Conservation (phyloP, 2,888 invertebrate species). For the Tipula confusa region DNA sequence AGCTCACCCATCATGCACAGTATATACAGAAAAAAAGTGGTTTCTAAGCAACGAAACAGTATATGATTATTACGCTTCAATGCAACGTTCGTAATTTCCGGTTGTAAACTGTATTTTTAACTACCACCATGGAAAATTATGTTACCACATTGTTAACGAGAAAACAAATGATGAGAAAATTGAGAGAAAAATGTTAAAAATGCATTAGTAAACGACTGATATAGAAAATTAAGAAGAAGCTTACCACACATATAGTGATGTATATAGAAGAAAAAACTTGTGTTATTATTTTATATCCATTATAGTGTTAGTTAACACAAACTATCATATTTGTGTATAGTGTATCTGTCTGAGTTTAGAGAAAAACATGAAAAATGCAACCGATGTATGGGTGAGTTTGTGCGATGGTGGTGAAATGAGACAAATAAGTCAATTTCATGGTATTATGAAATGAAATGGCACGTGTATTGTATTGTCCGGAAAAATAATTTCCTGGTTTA, state of each 20-base stretch:
- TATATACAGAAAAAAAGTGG: background rate
- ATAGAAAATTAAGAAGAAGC: background rate
- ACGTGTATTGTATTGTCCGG: slow-evolving; percentile 10
- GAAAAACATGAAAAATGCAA: background rate
- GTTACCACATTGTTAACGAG: background rate
- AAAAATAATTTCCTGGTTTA: slow-evolving; percentile 29
- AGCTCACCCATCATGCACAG: background rate
- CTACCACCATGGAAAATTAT: background rate
- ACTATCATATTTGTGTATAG: background rate
- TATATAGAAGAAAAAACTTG: background rate
- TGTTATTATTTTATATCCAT: background rate
- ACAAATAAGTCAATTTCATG: background rate
- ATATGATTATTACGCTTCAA: background rate
- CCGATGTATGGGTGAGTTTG: background rate
- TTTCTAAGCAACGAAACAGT: background rate
- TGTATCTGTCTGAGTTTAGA: background rate
- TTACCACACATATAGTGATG: background rate
- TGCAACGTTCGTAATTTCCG: background rate
- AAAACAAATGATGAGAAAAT: background rate
- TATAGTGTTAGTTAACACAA: background rate
- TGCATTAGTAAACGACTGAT: background rate
- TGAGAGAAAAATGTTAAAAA: background rate
- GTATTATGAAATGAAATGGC: background rate
- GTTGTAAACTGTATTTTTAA: background rate
- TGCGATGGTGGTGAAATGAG: background rate